Evolutionary conservation across 37 sponge, comb jelly and placozoan species (phyloP), one percentile per base, ranked within the genome.

Genomic region (Lycopodina hypogea): DNA sequence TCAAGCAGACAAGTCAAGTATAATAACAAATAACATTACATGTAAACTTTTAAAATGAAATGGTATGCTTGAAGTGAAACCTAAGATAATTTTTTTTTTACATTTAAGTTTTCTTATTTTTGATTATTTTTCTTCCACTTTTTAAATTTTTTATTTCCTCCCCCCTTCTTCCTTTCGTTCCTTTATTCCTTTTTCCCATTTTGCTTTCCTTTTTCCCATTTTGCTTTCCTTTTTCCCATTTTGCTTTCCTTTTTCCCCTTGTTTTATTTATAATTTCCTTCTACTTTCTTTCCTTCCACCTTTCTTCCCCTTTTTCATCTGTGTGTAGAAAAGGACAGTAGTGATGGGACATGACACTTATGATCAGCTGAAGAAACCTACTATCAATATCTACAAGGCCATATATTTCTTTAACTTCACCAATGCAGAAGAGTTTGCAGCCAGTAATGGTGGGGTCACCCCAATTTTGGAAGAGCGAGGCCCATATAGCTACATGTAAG

Each of bases 331-430:
- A 76, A 79, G 70, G 29, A 84, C 88, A 0, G 34, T 94, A 0
- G 62, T 56, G 55, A 78, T 72, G 19, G 93, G 93, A 9, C 81
- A 84, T 71, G 71, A 76, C 18, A 76, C 85, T 0, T 94, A 84
- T 65, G 80, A 90, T 33, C 94, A 94, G 79, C 77, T 89, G 74
- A 29, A 78, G 69, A 45, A 74, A 19, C 90, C 91, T 2, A 71
- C 81, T 0, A 71, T 89, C 2, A 82, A 77, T 19, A 51, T 94
- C 42, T 94, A 88, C 81, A 90, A 94, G 52, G 76, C 86, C 40
- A 58, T 90, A 69, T 90, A 94, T 74, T 84, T 94, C 72, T 94
- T 88, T 78, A 94, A 94, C 72, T 58, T 90, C n/a, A 94, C 94
- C 51, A 94, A 94, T 53, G 77, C 79, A 0, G 72, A 70, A 0